A percentile compares a stretch with the other conserved stretches of the same genome.
phyloP scores from a whole-genome alignment of 2,888 invertebrate species.

The Drosophila emarginata region DNA sequence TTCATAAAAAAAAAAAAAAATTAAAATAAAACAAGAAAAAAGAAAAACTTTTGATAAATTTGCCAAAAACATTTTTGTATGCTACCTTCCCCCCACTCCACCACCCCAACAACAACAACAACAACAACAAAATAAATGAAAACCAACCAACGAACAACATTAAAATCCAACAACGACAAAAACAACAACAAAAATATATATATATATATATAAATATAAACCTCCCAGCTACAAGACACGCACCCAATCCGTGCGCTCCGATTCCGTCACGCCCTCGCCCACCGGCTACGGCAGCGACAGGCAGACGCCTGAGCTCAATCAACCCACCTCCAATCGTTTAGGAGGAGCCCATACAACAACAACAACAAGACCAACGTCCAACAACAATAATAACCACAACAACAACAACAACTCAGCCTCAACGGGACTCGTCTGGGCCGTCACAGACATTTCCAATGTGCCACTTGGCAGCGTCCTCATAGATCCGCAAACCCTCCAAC shows the following conservation, averaged over 20 bases:
- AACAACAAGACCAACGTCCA: constrained; percentile 34
- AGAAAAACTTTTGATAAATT: constrained; percentile 60
- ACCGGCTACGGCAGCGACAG: constrained; percentile 84
- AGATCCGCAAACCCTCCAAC: constrained; percentile 86
- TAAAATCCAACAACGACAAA: constrained; percentile 34
- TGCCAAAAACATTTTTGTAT: constrained; percentile 67
- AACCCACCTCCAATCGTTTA: constrained; percentile 43
- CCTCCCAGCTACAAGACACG: constrained; percentile 82
- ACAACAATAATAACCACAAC: constrained; percentile 34
- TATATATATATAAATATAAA: constrained; percentile 28
- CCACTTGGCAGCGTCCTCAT: constrained; percentile 94
- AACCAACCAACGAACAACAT: constrained; percentile 35
- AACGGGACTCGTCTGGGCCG: constrained; percentile 90
- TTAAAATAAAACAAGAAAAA: constrained; percentile 21
- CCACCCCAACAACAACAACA: constrained; percentile 25
- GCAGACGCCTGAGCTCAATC: constrained; percentile 80
- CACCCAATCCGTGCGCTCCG: constrained; percentile 84
- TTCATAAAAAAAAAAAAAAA: constrained; percentile 26
- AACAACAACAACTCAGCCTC: constrained; percentile 42
- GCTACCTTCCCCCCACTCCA: constrained; percentile 40
- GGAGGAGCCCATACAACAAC: constrained; percentile 37
- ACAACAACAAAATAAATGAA: constrained; percentile 20
- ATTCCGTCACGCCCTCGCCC: constrained; percentile 90
- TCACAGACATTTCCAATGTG: constrained; percentile 92
- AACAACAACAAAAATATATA: constrained; percentile 35